Evolutionary conservation across 2,113 vertebrate species (phyloP).

Genomic region (Electrona antarctica): DNA sequence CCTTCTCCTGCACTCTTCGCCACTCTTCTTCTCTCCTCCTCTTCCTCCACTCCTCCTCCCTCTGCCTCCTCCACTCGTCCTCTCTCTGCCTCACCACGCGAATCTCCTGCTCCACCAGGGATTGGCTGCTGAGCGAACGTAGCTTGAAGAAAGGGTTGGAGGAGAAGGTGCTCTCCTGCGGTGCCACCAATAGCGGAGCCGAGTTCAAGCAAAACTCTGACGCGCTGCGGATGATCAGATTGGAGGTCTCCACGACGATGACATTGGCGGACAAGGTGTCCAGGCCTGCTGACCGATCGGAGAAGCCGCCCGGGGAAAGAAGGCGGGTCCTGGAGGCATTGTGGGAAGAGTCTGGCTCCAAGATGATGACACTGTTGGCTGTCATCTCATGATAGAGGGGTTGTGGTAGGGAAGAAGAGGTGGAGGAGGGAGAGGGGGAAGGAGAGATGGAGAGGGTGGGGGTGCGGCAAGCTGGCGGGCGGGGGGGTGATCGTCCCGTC

Average conservation of each 20-base stretch:
- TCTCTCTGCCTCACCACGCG: conserved; percentile 73
- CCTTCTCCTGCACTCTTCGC: conserved; percentile 46
- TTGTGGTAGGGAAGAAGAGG: conserved; percentile 54
- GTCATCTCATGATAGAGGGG: conserved; percentile 71
- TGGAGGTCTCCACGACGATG: conserved; percentile 74
- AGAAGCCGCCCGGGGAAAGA: conserved; percentile 42
- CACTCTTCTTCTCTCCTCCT: conserved; percentile 60
- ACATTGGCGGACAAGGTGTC: conserved; percentile 51
- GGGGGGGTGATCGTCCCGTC: conserved; percentile 58
- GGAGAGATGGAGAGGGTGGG: conserved; percentile 62
- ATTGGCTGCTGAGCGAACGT: conserved; percentile 74
- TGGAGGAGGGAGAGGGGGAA: conserved; percentile 42
- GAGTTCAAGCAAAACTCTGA: conserved; percentile 74
- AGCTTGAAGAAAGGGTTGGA: conserved; percentile 77
- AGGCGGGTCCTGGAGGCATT: conserved; percentile 54
- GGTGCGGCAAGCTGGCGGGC: conserved; percentile 62
- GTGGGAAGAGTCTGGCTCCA: conserved; percentile 66
- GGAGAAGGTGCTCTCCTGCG: conserved; percentile 66
- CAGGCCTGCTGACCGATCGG: conserved; percentile 47
- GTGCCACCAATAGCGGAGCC: conserved; percentile 10
- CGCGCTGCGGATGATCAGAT: conserved; percentile 74
- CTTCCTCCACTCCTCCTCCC: conserved; percentile 64
- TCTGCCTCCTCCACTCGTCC: conserved; percentile 73
- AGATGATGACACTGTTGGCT: conserved; percentile 72
- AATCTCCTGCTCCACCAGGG: conserved; percentile 75